Evolutionary conservation across 2,888 invertebrate species (phyloP).

Genomic region (Physocephala rufipes): DNA sequence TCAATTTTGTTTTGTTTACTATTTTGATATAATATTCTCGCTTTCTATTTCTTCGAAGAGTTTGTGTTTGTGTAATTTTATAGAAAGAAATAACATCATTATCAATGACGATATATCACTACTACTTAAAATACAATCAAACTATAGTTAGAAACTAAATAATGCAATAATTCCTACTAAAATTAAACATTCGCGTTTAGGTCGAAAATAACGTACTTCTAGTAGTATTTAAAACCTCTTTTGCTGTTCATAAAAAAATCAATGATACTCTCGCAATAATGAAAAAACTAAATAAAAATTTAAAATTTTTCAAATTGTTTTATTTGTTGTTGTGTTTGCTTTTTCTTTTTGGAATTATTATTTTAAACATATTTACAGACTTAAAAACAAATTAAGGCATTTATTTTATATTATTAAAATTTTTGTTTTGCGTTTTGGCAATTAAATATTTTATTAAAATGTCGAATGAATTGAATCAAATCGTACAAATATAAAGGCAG

Average conservation of each 20-base stretch:
- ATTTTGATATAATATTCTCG: too few relatives aligned
- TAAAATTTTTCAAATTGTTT: too few relatives aligned
- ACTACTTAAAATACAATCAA: not conserved
- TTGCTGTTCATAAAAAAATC: too few relatives aligned
- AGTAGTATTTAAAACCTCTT: too few relatives aligned
- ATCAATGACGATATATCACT: not conserved
- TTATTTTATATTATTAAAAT: not conserved
- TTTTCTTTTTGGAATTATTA: too few relatives aligned
- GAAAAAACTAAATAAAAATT: too few relatives aligned
- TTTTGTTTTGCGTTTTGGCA: not conserved
- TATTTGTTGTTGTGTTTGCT: too few relatives aligned
- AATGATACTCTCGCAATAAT: too few relatives aligned
- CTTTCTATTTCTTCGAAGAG: too few relatives aligned
- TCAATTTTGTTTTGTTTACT: not conserved
- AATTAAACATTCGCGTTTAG: slow-evolving; percentile 25
- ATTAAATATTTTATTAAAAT: too few relatives aligned
- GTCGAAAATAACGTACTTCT: slow-evolving; percentile 1
- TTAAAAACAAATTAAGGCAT: slow-evolving; percentile 12
- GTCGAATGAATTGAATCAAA: not conserved
- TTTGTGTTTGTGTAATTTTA: too few relatives aligned
- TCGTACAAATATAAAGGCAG: not conserved
- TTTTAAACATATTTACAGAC: not conserved
- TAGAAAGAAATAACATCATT: not conserved
- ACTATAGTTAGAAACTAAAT: not conserved
- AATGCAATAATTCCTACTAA: slow-evolving; percentile 21